A percentile compares a stretch with the other conserved stretches of the same genome.
Evolutionary conservation across 2,888 invertebrate species (phyloP).

Genomic region (Ophraella communa): DNA sequence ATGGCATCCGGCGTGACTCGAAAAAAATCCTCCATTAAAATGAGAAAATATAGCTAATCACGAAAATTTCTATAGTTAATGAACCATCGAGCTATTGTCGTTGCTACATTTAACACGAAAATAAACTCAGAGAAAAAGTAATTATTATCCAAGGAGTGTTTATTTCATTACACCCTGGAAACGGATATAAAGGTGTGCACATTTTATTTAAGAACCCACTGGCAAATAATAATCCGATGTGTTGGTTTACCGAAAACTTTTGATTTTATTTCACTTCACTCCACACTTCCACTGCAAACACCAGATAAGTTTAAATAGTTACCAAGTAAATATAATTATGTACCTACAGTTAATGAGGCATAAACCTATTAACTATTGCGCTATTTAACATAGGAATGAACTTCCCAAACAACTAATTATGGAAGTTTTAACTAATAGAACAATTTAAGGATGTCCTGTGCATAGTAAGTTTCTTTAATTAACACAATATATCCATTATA

Average conservation of each 20-base stretch:
- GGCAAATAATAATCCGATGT: no score
- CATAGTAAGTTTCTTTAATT: conserved; percentile 8
- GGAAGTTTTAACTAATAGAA: conserved; percentile 33
- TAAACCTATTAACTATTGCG: conserved; percentile 11
- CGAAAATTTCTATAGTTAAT: conserved; percentile 28
- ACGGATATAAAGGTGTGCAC: no score
- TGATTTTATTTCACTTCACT: not conserved
- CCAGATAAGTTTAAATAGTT: not conserved
- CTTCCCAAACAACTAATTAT: conserved; percentile 30
- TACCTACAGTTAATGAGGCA: conserved; percentile 10
- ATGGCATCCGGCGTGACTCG: conserved; percentile 29
- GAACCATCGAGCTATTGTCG: conserved; percentile 28
- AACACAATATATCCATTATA: conserved; percentile 2
- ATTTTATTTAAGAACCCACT: no score
- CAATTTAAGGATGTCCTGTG: conserved; percentile 22
- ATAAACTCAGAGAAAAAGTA: not conserved
- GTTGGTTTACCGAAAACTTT: conserved; percentile 1
- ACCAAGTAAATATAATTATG: conserved; percentile 5
- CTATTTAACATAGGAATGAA: conserved; percentile 20
- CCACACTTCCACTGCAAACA: not conserved
- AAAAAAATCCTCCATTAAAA: conserved; percentile 33
- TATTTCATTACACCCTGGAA: no score
- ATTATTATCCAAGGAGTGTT: no score
- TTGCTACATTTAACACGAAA: conserved; percentile 26
- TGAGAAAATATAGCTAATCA: conserved; percentile 31